Percentiles rank a stretch among this genome's conserved stretches.
phyloP scores from a whole-genome alignment of 2,113 vertebrate species.

The Caranx melampygus region DNA sequence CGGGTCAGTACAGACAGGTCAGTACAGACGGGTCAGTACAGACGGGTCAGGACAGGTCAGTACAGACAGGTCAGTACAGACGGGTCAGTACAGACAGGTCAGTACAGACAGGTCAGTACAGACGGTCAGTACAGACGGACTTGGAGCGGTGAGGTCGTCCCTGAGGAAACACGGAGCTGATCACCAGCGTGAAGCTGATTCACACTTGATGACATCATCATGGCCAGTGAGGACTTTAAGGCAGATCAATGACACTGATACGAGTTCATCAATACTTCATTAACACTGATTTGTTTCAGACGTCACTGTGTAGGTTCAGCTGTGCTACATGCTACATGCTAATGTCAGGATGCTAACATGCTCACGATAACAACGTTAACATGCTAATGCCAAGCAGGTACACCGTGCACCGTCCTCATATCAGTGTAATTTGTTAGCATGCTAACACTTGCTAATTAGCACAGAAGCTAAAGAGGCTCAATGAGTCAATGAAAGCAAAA shows the following conservation, averaged over 20 bases:
- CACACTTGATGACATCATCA: not conserved
- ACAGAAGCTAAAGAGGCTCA: not conserved
- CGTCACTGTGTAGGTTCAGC: not conserved
- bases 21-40: no score
- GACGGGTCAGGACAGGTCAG: no score
- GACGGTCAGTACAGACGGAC: not conserved
- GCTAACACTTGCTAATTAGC: not conserved
- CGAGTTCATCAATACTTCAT: no score
- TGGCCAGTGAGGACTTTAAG: no score
- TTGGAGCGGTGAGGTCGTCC: conserved; percentile 33
- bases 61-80: no score
- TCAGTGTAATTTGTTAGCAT: not conserved
- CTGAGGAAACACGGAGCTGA: conserved; percentile 68
- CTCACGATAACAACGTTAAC: not conserved
- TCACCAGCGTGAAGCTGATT: conserved; percentile 18
- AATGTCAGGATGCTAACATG: not conserved
- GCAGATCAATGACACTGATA: no score
- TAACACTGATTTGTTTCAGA: no score
- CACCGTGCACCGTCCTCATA: not conserved
- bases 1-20: no score
- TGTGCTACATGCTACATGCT: not conserved
- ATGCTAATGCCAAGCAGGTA: no score
- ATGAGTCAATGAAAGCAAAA: no score
- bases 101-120: no score
- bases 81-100: no score